Conservation (phyloP, 2,113 vertebrate genomes). For the Thomomys bottae region DNA sequence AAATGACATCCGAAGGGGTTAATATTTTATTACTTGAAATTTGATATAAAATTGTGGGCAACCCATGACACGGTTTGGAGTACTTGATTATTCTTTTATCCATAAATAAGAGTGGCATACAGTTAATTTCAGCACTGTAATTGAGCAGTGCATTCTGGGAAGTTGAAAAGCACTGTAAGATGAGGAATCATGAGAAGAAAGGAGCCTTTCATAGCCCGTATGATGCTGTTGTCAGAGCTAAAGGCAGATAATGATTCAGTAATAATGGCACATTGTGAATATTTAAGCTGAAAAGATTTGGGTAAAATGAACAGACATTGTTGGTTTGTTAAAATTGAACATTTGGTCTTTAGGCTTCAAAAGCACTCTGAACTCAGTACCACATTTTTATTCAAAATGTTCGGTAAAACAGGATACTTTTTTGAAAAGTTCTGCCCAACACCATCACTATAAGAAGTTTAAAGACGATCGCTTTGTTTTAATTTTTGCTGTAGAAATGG, state of each 20-base stretch:
- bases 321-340: constrained; percentile 88
- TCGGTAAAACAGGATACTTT: constrained; percentile 76
- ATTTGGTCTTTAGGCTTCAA: constrained; percentile 87
- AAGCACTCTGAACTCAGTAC: constrained; percentile 81
- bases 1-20: constrained; percentile 83
- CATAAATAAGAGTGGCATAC: constrained; percentile 89
- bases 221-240: constrained; percentile 94
- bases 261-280: constrained; percentile 96
- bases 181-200: constrained; percentile 96
- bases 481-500: constrained; percentile 76
- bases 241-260: constrained; percentile 95
- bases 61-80: constrained; percentile 86
- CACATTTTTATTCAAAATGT: constrained; percentile 84
- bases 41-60: constrained; percentile 88
- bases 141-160: constrained; percentile 94
- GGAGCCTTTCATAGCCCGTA: constrained; percentile 92
- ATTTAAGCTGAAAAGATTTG: constrained; percentile 91
- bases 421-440: constrained; percentile 65
- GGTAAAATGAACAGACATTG: constrained; percentile 90
- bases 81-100: constrained; percentile 89
- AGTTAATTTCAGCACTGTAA: constrained; percentile 93
- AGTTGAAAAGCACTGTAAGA: constrained; percentile 90
- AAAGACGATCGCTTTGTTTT: constrained; percentile 68
- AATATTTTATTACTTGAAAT: constrained; percentile 86
- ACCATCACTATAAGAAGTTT: constrained; percentile 61